Evolutionary conservation across 2,888 invertebrate species (phyloP), one percentile per base, ranked within the genome.

Genomic region (Oxystoma pomonae): DNA sequence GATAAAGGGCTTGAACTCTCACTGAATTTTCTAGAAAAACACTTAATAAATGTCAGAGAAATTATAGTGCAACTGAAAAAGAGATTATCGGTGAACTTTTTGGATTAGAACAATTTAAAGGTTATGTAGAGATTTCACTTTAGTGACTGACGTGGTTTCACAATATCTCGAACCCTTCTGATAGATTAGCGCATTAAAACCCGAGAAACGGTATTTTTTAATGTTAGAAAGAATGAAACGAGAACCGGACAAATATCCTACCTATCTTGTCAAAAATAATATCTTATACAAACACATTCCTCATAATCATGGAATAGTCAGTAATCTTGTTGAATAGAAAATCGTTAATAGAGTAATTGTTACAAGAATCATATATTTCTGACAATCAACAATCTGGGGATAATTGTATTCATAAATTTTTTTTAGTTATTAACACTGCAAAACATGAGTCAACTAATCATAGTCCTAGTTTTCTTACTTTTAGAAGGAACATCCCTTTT

Each of bases 241-340:
- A 12, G 35, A 20, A 57, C 67, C 66, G 1, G 61, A 66, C n/a
- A 19, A 35, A 1, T 69, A 59, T 58, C 66, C 67, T 16, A 18
- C 66, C 9, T 68, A 67, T 61, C 60, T 20, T 16, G 62, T 65
- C 12, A 62, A 67, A 55, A 62, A 64, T 59, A 63, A 61, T 59
- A 35, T 67, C 7, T 55, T 66, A n/a, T 62, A 63, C 50, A 68
- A 65, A 56, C 65, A 67, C 57, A 49, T 65, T 49, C 65, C 67
- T 22, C 35, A 35, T 7, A 35, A 57, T 16, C 22, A 59, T 59
- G 49, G 18, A 22, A 18, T 61, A 9, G 50, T 53, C 58, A 55
- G 64, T 16, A 67, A 65, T 49, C 16, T 63, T 9, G 55, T 19
- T 12, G 65, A 70, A 21, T 70, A 69, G 68, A 70, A 71, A 64